phyloP scores from a whole-genome alignment of 1,140 invertebrate genomes.

The Trigoniulus corallinus region DNA sequence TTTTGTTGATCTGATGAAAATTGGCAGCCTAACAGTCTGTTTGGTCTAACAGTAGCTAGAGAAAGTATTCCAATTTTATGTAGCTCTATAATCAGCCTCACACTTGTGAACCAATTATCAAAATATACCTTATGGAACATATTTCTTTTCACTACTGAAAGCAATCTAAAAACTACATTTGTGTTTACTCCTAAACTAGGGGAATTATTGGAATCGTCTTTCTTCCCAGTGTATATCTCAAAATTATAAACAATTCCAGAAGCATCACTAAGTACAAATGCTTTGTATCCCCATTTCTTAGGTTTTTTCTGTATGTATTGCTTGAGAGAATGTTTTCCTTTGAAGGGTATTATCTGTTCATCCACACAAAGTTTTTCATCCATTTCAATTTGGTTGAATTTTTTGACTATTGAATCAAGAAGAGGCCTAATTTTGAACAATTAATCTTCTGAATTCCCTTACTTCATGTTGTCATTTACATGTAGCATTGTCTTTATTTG shows the following conservation, averaged over 20 bases:
- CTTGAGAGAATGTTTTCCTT: slow-evolving; percentile 24
- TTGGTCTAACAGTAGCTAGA: slow-evolving; percentile 24
- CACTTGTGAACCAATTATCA: slow-evolving; percentile 17
- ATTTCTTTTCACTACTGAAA: slow-evolving; percentile 8
- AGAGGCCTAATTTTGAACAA: slow-evolving; percentile 2
- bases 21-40: no score
- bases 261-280: slow-evolving; percentile 9
- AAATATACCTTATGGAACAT: slow-evolving; percentile 14
- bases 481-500: slow-evolving; percentile 5
- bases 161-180: slow-evolving; percentile 13
- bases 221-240: background rate
- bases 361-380: no score
- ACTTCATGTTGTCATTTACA: slow-evolving; percentile 9
- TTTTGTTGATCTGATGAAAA: no score
- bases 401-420: background rate
- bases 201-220: background rate
- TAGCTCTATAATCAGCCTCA: slow-evolving; percentile 12
- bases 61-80: slow-evolving; percentile 16
- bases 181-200: no score
- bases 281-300: slow-evolving; percentile 17
- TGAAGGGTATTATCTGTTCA: slow-evolving; percentile 29
- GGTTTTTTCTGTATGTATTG: slow-evolving; percentile 15
- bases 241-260: background rate
- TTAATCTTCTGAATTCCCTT: no score
- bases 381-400: background rate